A percentile compares a stretch with the other conserved stretches of the same genome.
Conservation (phyloP, 2,797 vertebrate species). For the Somateria mollissima region DNA sequence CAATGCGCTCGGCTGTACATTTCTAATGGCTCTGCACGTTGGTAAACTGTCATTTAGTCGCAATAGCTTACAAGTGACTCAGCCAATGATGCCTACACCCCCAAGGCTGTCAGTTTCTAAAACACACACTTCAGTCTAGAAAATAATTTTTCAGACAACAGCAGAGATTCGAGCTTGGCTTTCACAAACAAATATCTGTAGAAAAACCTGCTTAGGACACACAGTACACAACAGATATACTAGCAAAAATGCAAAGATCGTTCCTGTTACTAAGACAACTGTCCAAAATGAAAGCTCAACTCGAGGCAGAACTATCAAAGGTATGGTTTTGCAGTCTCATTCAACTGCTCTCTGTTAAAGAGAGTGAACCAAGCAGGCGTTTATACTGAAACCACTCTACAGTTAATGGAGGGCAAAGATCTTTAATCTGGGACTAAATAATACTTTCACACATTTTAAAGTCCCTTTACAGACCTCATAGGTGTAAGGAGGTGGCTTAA, state of each 20-base stretch:
- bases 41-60: conserved; percentile 51
- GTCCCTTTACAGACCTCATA: background rate
- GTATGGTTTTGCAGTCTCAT: background rate
- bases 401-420: background rate
- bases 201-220: background rate
- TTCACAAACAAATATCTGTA: background rate
- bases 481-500: background rate
- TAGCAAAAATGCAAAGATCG: background rate
- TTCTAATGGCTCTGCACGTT: conserved; percentile 46
- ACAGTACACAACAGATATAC: background rate
- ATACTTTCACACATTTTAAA: background rate
- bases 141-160: conserved; percentile 31
- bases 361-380: background rate
- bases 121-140: background rate
- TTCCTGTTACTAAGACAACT: background rate
- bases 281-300: background rate
- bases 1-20: background rate
- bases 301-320: background rate
- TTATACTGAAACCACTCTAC: background rate
- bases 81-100: background rate
- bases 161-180: background rate
- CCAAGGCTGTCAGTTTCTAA: conserved; percentile 56
- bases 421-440: background rate
- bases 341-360: background rate
- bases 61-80: conserved; percentile 26